These are phyloP conservation scores for Cebidichthys violaceus DNA, from an alignment of 2,113 vertebrate species.

Conservation along the genomic window DNA sequence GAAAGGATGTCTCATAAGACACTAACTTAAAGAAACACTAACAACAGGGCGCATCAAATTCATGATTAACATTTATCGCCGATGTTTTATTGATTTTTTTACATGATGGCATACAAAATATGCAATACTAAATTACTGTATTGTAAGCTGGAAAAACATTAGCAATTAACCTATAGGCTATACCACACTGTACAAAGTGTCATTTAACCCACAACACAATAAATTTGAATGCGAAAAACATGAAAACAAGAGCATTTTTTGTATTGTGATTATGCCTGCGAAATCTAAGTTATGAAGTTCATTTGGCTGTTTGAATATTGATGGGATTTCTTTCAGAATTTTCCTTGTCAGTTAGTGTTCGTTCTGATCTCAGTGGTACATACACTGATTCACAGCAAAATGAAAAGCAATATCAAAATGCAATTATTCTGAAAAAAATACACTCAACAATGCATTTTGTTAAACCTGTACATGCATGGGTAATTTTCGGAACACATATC, in stretches of 20 bases:
- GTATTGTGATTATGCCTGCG: neutral
- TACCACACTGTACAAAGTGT: too few relatives aligned
- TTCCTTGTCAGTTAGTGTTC: constrained; percentile 50
- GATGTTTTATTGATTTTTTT: too few relatives aligned
- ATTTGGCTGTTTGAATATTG: constrained; percentile 1
- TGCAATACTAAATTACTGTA: too few relatives aligned
- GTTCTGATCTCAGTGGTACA: constrained; percentile 20
- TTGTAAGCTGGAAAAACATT: too few relatives aligned
- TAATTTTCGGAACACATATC: constrained; percentile 15
- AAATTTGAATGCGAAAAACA: neutral
- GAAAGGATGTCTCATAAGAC: neutral
- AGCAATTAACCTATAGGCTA: too few relatives aligned
- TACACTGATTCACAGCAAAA: constrained; percentile 25
- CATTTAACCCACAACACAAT: neutral
- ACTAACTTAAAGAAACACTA: neutral
- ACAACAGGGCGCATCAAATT: neutral
- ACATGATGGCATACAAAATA: too few relatives aligned
- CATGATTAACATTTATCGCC: neutral
- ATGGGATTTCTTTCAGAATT: constrained; percentile 18
- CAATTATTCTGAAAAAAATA: neutral
- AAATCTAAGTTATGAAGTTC: neutral
- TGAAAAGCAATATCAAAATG: neutral
- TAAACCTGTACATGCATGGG: constrained; percentile 9
- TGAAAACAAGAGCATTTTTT: neutral
- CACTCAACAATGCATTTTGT: neutral